phyloP scores from a whole-genome alignment of 1,140 invertebrate genomes.

The Antheraea mylitta region DNA sequence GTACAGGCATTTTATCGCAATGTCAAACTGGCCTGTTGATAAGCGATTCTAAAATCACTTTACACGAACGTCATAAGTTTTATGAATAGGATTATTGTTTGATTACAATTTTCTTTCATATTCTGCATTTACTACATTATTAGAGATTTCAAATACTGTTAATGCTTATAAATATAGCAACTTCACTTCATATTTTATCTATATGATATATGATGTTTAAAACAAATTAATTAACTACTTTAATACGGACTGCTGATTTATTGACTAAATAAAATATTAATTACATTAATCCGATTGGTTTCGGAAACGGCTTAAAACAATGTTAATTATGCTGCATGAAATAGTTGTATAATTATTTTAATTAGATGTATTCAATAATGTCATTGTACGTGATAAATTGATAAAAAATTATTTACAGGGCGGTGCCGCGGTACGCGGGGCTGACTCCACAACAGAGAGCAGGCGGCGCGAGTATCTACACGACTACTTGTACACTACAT shows the following conservation, averaged over 20 bases:
- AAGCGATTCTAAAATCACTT: conserved; percentile 28
- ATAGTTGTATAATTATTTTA: no score
- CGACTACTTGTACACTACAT: conserved; percentile 40
- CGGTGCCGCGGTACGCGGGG: conserved; percentile 67
- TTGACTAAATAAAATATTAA: no score
- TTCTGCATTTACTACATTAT: background rate
- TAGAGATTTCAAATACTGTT: background rate
- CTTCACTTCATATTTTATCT: background rate
- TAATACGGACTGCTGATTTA: no score
- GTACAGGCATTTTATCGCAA: conserved; percentile 17
- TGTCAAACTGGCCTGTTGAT: conserved; percentile 15
- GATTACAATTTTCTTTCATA: background rate
- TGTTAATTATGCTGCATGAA: no score
- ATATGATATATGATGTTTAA: background rate
- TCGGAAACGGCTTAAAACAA: no score
- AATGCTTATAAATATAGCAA: background rate
- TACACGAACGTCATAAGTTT: conserved; percentile 11
- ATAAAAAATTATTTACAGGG: conserved; percentile 50
- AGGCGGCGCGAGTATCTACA: conserved; percentile 41
- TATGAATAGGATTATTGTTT: conserved; percentile 1
- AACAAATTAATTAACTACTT: no score
- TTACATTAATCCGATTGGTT: no score
- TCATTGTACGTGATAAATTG: conserved; percentile 14
- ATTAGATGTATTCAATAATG: background rate
- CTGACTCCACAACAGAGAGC: conserved; percentile 42